Evolutionary conservation across 2,888 invertebrate species (phyloP).

Genomic region (Horisme vitalbata): DNA sequence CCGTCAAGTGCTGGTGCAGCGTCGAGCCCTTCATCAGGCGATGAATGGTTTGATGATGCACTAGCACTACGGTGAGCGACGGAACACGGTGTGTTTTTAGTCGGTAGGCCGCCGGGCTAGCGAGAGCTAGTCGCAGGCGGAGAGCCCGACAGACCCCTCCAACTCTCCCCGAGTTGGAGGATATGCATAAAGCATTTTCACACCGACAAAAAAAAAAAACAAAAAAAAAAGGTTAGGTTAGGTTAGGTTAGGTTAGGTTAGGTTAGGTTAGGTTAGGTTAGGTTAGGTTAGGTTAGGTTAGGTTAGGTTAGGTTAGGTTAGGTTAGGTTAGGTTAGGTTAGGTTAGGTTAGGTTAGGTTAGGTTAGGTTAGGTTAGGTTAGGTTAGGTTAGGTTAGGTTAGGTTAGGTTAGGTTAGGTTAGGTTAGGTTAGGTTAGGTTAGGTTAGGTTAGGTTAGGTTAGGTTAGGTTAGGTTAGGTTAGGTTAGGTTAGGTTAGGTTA

Average conservation of each 20-base stretch:
- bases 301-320: constrained; percentile 32
- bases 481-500: constrained; percentile 32
- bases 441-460: constrained; percentile 35
- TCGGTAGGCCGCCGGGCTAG: too few relatives aligned
- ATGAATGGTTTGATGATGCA: too few relatives aligned
- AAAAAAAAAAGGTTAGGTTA: constrained; percentile 13
- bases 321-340: constrained; percentile 34
- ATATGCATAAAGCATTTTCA: too few relatives aligned
- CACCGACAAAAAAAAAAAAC: too few relatives aligned
- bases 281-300: constrained; percentile 34
- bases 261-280: constrained; percentile 35
- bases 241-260: constrained; percentile 33
- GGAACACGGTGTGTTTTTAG: too few relatives aligned
- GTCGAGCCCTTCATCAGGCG: too few relatives aligned
- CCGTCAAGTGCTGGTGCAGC: too few relatives aligned
- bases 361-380: constrained; percentile 29
- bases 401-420: constrained; percentile 35
- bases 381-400: constrained; percentile 34
- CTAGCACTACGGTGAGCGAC: too few relatives aligned
- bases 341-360: constrained; percentile 32
- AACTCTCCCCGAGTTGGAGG: too few relatives aligned
- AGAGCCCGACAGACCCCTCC: too few relatives aligned
- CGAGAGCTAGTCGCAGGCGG: too few relatives aligned
- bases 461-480: constrained; percentile 34
- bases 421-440: constrained; percentile 37